Evolutionary conservation across 2,888 invertebrate genomes (phyloP), one percentile per base, ranked within the genome.

Genomic region (Podotricha telesiphe): DNA sequence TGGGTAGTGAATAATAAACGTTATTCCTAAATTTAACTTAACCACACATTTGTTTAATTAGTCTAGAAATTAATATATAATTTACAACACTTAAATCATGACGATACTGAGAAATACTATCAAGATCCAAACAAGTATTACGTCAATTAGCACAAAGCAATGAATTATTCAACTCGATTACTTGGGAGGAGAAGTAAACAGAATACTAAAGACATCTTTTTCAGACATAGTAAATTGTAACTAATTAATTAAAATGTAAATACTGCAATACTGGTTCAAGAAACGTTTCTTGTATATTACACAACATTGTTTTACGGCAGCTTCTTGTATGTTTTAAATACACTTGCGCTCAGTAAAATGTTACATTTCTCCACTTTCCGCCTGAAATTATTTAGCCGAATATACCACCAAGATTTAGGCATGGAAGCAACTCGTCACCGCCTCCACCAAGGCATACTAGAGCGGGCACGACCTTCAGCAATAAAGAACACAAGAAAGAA

Each of bases 151-250:
- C 69, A 75, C 71, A 74, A 70, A 34, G 64, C 64, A 74, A 81
- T 85, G 82, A 85, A 86, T 87, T 74, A 87, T 85, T 84, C 82
- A 87, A 77, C 66, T 70, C 72, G 59, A 74, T 76, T 73, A 76
- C 76, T 75, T 72, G 75, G 79, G 82, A 81, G 80, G 78, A 81
- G 79, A 82, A 81, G 82, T 79, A 75, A 77, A 80, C 75, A 73
- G 78, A 82, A 82, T 83, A 82, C 80, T 42, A 68, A 68, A 68
- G 56, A 62, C 28, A 51, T 65, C 56, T 53, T 62, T 64, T 68
- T 47, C 17, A 34, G 11, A 22, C 19, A 47, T 56, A 59, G 22
- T 58, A n/a, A 37, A 58, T 37, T 50, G 19, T 66, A 11, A 20
- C n/a, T 66, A 50, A 40, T 50, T 28, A 48, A 37, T 59, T 66